A percentile compares a stretch with the other conserved stretches of the same genome.
Evolutionary conservation across 2,888 invertebrate genomes (phyloP).

Genomic region (Drosophila kambysellisi): DNA sequence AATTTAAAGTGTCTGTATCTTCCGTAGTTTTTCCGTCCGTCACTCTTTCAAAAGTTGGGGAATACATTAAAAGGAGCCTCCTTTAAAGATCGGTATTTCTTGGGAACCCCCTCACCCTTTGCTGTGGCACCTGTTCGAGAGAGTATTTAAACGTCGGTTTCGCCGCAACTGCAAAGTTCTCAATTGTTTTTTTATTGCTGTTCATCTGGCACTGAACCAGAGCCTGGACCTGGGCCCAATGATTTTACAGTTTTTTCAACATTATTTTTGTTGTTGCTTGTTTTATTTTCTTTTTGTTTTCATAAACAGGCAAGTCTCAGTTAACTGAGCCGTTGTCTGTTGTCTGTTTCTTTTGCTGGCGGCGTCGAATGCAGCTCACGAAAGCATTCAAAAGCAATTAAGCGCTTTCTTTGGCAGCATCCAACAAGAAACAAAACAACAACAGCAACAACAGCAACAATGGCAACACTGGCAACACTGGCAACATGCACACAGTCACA

Average conservation of each 20-base stretch:
- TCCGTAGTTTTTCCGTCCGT: no score
- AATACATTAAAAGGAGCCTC: no score
- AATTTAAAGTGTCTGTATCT: no score
- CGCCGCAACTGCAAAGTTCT: not conserved
- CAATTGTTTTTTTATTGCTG: constrained; percentile 6
- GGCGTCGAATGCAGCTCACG: constrained; percentile 63
- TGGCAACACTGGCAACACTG: not conserved
- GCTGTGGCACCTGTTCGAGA: not conserved
- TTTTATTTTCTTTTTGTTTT: constrained; percentile 1
- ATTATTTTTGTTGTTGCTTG: not conserved
- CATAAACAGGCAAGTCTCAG: constrained; percentile 34
- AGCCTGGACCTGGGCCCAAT: constrained; percentile 41
- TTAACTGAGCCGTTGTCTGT: constrained; percentile 20
- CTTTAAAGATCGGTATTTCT: not conserved
- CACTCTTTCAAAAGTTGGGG: no score
- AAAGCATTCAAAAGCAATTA: constrained; percentile 73
- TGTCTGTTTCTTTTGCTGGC: constrained; percentile 28
- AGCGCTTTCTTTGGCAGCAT: constrained; percentile 63
- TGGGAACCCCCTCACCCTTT: not conserved
- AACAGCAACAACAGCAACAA: constrained; percentile 3
- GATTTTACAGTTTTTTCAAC: constrained; percentile 53
- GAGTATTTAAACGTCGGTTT: not conserved
- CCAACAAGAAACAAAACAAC: constrained; percentile 10
- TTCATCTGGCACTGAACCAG: not conserved
- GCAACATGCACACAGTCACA: constrained; percentile 17